Evolutionary conservation across 2,797 vertebrate genomes (phyloP).

Genomic region (Falco naumanni): DNA sequence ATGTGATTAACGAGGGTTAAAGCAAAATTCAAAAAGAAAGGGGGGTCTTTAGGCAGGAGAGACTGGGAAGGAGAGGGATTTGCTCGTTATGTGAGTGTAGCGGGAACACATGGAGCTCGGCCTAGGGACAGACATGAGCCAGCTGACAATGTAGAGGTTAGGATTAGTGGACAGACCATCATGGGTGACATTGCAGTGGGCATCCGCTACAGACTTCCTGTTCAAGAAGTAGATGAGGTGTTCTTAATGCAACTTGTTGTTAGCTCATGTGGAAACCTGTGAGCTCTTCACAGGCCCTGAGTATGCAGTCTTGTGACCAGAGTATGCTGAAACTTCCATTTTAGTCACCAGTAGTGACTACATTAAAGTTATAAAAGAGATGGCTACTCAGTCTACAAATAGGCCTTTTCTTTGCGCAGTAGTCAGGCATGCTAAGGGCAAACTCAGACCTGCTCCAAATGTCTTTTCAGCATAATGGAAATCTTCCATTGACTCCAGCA

Average conservation of each 20-base stretch:
- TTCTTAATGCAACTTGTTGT: not conserved
- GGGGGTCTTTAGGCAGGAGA: not conserved
- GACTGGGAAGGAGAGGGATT: not conserved
- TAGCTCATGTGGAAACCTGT: not conserved
- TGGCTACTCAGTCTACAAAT: not conserved
- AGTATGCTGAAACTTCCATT: not conserved
- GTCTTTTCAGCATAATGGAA: not conserved
- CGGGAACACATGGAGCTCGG: not conserved
- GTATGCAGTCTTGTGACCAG: not conserved
- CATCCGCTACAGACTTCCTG: not conserved
- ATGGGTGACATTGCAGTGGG: not conserved
- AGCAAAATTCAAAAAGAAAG: not conserved
- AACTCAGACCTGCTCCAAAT: not conserved
- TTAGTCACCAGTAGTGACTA: not conserved
- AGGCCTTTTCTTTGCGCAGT: not conserved
- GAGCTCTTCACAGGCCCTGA: not conserved
- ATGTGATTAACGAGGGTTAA: not conserved
- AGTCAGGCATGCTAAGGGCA: not conserved
- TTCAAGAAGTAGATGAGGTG: not conserved
- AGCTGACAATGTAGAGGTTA: not conserved
- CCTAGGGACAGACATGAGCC: not conserved
- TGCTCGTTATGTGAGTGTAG: not conserved
- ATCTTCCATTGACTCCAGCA: not conserved
- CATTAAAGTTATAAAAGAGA: not conserved
- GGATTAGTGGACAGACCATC: not conserved